Percentiles rank a stretch among this genome's conserved stretches.
phyloP scores from a whole-genome alignment of 2,113 vertebrate genomes.

The Lates calcarifer region DNA sequence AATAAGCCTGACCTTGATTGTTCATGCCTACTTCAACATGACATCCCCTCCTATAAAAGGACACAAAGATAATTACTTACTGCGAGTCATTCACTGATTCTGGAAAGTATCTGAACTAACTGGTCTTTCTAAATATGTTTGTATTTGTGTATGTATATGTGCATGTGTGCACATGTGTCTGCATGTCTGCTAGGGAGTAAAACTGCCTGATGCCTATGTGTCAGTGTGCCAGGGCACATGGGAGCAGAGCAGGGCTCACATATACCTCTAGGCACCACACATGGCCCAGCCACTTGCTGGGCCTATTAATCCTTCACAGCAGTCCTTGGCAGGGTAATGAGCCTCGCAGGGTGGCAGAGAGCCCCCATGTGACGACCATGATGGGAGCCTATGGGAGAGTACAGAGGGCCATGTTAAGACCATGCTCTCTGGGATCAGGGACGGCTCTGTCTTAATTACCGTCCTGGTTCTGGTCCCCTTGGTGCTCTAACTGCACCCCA shows the following conservation, averaged over 20 bases:
- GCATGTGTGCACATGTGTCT: conserved; percentile 30
- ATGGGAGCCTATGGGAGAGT: conserved; percentile 70
- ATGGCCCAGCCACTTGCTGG: conserved; percentile 72
- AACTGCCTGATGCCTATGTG: conserved; percentile 42
- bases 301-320: conserved; percentile 84
- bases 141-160: conserved; percentile 4
- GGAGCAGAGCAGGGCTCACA: conserved; percentile 61
- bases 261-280: conserved; percentile 62
- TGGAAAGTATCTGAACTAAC: conserved; percentile 14
- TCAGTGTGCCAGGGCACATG: conserved; percentile 61
- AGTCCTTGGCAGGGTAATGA: conserved; percentile 84
- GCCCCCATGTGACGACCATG: conserved; percentile 69
- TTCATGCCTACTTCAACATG: not conserved
- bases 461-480: conserved; percentile 54
- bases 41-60: not conserved
- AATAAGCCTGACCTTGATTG: conserved; percentile 1
- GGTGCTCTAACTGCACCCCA: conserved; percentile 51
- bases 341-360: conserved; percentile 78
- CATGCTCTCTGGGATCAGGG: conserved; percentile 62
- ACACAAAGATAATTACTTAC: not conserved
- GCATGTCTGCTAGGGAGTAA: conserved; percentile 47
- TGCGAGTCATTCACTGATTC: not conserved
- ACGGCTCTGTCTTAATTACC: conserved; percentile 82
- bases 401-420: conserved; percentile 67
- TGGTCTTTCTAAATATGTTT: not conserved